phyloP scores from a whole-genome alignment of 2,888 invertebrate genomes.

The Dimorphilus gyrociliatus region DNA sequence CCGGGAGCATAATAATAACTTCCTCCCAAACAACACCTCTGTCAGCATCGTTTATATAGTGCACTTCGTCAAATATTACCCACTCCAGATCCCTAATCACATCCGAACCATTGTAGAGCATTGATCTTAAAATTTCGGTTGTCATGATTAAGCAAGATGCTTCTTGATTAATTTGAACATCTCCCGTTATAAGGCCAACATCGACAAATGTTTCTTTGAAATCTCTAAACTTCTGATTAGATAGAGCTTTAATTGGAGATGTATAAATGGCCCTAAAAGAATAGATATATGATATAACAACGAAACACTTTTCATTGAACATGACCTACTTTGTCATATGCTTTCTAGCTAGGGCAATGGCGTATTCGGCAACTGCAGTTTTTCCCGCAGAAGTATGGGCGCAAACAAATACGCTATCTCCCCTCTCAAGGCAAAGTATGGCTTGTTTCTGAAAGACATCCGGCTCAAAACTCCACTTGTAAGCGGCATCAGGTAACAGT shows the following conservation, averaged over 20 bases:
- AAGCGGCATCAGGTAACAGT: too few species aligned
- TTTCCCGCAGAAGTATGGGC: conserved; percentile 95
- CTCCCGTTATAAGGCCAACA: conserved; percentile 42
- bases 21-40: conserved; percentile 99
- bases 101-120: conserved; percentile 85
- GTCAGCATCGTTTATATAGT: conserved; percentile 93
- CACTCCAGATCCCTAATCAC: conserved; percentile 88
- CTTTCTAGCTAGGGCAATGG: conserved; percentile 80
- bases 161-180: conserved; percentile 80
- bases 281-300: background rate
- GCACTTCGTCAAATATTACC: conserved; percentile 97
- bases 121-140: conserved; percentile 88
- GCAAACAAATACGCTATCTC: conserved; percentile 90
- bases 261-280: conserved; percentile 57
- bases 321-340: conserved; percentile 62
- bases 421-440: conserved; percentile 75
- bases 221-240: conserved; percentile 96
- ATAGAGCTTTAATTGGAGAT: conserved; percentile 94
- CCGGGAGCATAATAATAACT: conserved; percentile 80
- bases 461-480: conserved; percentile 57
- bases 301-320: too few species aligned
- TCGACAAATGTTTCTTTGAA: conserved; percentile 65
- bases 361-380: conserved; percentile 97
- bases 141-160: conserved; percentile 97
- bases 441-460: conserved; percentile 97